Evolutionary conservation across 2,797 vertebrate species (phyloP), one percentile per base, ranked within the genome.

Genomic region (Meda fulgida): DNA sequence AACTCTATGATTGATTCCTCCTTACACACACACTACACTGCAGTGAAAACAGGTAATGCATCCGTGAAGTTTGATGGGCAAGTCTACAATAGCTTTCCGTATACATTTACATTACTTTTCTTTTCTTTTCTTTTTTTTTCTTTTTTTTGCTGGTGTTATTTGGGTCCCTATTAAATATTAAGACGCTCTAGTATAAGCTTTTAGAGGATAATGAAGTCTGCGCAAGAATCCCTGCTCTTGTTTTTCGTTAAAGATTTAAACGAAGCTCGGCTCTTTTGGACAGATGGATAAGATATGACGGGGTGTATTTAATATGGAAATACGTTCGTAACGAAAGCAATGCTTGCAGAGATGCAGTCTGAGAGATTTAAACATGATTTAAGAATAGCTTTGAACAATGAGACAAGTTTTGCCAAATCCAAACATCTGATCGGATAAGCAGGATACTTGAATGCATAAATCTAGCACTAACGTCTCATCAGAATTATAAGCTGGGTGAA

Each of bases 201-300:
- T 95, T 94, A 95, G 92, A 93, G 58, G 87, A 91, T 90, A 94
- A 94, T 95, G 92, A 93, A 94, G 90, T 92, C 89, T 87, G 91
- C 86, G 90, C 89, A 90, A 88, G 90, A 92, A 91, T 91, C 88
- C 89, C 23, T 40, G 89, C 92, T 92, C 93, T 94, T 96, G 93
- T 95, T 96, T 96, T 91, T 89, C 80, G 63, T 94, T 95, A 94
- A 93, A 95, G 92, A 94, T 93, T 94, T 91, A 95, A 96, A 95
- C 89, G 92, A 89, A 80, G 89, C 88, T 87, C 89, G 89, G 88
- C 89, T 90, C 86, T 23, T 31, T 88, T 83, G 88, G 89, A 91
- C 92, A 91, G 91, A 93, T 90, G 91, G 88, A 90, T 81, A 63
- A 88, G 90, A 87, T 85, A 80, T 34, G 71, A 77, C 29, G 29